phyloP scores from a whole-genome alignment of 2,888 invertebrate genomes.

The Augochlorella aurata region DNA sequence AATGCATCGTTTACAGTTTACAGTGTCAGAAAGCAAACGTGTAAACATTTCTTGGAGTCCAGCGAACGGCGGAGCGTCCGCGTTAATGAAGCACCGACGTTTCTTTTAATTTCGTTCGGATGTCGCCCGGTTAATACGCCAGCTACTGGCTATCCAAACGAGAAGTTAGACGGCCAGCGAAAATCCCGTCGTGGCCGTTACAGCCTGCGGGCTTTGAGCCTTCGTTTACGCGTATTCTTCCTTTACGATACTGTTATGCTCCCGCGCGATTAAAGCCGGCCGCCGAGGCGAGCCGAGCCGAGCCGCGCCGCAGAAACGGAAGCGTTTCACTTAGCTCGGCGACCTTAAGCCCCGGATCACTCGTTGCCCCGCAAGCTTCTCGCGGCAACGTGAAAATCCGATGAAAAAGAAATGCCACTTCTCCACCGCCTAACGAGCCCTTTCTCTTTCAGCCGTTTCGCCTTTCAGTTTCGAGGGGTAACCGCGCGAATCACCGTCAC shows the following conservation, averaged over 20 bases:
- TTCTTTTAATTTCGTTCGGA: conserved; percentile 44
- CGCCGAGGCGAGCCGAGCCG: not conserved
- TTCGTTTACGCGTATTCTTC: conserved; percentile 36
- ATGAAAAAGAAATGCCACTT: conserved; percentile 25
- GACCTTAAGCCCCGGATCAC: conserved; percentile 40
- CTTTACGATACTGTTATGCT: conserved; percentile 63
- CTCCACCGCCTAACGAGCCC: conserved; percentile 14
- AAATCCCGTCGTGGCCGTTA: conserved; percentile 66
- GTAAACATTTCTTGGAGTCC: not conserved
- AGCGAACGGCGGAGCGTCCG: not conserved
- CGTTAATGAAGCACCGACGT: conserved; percentile 5
- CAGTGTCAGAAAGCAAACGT: not conserved
- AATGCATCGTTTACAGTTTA: too few species aligned
- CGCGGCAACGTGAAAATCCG: conserved; percentile 39
- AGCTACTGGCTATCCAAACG: conserved; percentile 46
- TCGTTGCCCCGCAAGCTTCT: conserved; percentile 16
- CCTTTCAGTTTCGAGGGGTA: not conserved
- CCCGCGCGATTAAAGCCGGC: conserved; percentile 55
- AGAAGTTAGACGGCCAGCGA: conserved; percentile 63
- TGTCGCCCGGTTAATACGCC: conserved; percentile 18
- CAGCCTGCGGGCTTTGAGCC: conserved; percentile 41
- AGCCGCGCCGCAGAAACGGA: conserved; percentile 30
- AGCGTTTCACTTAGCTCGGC: conserved; percentile 50
- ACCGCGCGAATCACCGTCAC: not conserved
- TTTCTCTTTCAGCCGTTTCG: not conserved